Evolutionary conservation across 2,113 vertebrate genomes (phyloP), one percentile per base, ranked within the genome.

Genomic region (Corydoras maculifer): DNA sequence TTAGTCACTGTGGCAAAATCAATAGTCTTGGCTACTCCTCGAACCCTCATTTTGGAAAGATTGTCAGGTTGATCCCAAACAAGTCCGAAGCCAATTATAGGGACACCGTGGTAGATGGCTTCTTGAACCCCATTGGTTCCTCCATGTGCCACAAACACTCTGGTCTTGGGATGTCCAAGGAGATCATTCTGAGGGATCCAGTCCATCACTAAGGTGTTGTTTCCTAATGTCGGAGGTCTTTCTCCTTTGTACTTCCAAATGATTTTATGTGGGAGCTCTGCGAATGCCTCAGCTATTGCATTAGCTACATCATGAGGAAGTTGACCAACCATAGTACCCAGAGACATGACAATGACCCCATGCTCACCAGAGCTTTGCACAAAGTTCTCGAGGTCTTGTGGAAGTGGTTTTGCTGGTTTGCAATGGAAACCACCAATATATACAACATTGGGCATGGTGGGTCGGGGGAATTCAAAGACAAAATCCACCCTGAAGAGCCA

Each of bases 181-280:
- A 78, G 77, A 59, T 78, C 77, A 58, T 78, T 78, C 66, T 78
- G 77, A 43, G 77, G 77, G 12, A 78, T 78, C 77, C 77, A 78
- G 73, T 78, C 69, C 73, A 78, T 35, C 15, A 78, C 7, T 51
- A 78, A 62, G 13, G 77, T 78, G 51, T 78, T 78, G 73, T 78
- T 78, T 11, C 77, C 77, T 3, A 78, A 30, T 8, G 69, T 60
- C 6, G 73, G 61, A 3, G 77, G 77, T 62, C 61, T 72, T 25
- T 69, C 62, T 13, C 77, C 77, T 78, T 65, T 72, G 51, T 78
- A 78, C 9, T 55, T 57, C 73, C 77, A 78, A 59, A 78, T 70
- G 18, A 78, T 53, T 15, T 78, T 78, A 50, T 75, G 77, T 65
- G 77, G 77, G 65, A 75, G 73, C 54, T 78, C 73, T 51, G 69